Evolutionary conservation across 2,888 invertebrate species (phyloP).

Genomic region (Xylota sylvarum): DNA sequence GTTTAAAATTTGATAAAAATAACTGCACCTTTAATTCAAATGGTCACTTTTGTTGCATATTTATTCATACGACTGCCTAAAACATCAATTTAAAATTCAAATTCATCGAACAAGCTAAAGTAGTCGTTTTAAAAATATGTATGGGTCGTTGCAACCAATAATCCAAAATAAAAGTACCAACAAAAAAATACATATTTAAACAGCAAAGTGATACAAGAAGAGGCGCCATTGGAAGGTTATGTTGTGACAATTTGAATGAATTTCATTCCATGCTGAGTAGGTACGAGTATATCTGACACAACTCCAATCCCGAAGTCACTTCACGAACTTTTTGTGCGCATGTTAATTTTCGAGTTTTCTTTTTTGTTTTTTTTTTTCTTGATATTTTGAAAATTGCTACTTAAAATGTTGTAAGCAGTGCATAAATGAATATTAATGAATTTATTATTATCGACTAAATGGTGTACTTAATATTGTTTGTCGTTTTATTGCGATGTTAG

Average conservation of each 20-base stretch:
- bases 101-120: not conserved
- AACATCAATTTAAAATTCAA: slow-evolving; percentile 32
- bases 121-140: slow-evolving; percentile 1
- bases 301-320: not conserved
- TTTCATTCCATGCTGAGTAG: slow-evolving; percentile 12
- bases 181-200: not conserved
- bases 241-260: slow-evolving; percentile 53
- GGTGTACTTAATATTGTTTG: slow-evolving; percentile 23
- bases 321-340: slow-evolving; percentile 23
- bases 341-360: slow-evolving; percentile 28
- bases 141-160: not conserved
- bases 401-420: slow-evolving; percentile 49
- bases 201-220: not conserved
- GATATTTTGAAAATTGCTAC: slow-evolving; percentile 33
- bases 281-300: slow-evolving; percentile 6
- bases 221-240: slow-evolving; percentile 39
- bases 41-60: slow-evolving; percentile 1
- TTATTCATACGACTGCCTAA: not conserved
- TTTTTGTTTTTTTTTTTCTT: not conserved
- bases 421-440: slow-evolving; percentile 56
- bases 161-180: not conserved
- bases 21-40: slow-evolving; percentile 15
- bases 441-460: slow-evolving; percentile 36
- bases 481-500: slow-evolving; percentile 8
- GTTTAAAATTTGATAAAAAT: not conserved